Evolutionary conservation across 2,113 vertebrate species (phyloP).

Genomic region (Plectropomus leopardus): DNA sequence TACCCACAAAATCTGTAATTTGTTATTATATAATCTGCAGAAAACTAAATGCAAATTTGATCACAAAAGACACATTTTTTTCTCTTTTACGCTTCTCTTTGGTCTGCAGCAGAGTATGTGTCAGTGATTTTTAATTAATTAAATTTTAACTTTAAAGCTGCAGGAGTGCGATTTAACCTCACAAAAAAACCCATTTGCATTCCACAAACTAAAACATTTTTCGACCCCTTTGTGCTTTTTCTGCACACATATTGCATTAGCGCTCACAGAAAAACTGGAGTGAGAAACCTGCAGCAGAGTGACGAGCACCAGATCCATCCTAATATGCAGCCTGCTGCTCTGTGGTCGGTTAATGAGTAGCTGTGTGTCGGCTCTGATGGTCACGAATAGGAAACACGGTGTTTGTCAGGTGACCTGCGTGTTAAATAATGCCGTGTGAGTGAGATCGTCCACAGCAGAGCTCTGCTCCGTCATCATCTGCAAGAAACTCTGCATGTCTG

Average conservation of each 20-base stretch:
- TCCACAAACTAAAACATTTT: too few species aligned
- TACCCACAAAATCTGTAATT: too few species aligned
- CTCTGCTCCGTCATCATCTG: too few species aligned
- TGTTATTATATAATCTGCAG: too few species aligned
- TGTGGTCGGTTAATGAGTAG: slow-evolving; percentile 59
- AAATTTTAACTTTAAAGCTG: too few species aligned
- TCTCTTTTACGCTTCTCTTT: too few species aligned
- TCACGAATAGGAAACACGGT: slow-evolving; percentile 39
- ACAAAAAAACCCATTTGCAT: not conserved
- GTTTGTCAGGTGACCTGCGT: slow-evolving; percentile 41
- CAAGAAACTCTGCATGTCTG: not conserved
- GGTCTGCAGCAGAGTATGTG: too few species aligned
- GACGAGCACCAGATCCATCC: not conserved
- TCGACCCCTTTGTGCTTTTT: not conserved
- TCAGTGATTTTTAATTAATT: too few species aligned
- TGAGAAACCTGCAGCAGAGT: not conserved
- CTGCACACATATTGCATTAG: not conserved
- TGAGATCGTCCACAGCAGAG: not conserved
- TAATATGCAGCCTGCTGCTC: slow-evolving; percentile 38
- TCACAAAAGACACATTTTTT: too few species aligned
- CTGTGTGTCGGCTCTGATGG: slow-evolving; percentile 35
- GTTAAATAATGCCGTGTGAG: slow-evolving; percentile 2
- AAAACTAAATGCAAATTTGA: too few species aligned
- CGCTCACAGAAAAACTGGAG: too few species aligned
- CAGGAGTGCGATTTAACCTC: not conserved